A percentile compares a stretch with the other conserved stretches of the same genome.
Evolutionary conservation across 2,113 vertebrate species (phyloP).

Genomic region (Neopipo cinnamomea): DNA sequence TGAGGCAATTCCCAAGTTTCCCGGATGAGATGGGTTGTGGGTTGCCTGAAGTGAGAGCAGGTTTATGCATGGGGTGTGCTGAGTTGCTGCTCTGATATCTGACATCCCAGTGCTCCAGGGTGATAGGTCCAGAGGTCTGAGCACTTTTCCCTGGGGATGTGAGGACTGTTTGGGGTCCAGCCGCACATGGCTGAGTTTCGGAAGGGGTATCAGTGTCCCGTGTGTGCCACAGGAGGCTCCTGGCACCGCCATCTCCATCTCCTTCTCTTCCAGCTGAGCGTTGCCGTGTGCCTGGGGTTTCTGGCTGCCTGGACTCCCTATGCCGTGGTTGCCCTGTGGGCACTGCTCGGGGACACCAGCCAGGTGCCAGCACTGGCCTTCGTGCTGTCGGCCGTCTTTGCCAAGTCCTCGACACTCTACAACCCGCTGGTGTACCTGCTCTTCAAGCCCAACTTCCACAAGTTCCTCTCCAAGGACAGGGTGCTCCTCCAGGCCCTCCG

Average conservation of each 20-base stretch:
- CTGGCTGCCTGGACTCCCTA: conserved; percentile 86
- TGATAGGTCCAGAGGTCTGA: rapidly evolving
- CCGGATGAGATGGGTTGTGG: not conserved
- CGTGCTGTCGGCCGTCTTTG: conserved; percentile 77
- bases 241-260: rapidly evolving
- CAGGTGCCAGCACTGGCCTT: conserved; percentile 78
- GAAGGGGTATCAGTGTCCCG: rapidly evolving
- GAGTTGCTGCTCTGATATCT: not conserved
- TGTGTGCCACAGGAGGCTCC: rapidly evolving
- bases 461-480: conserved; percentile 58
- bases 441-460: conserved; percentile 84
- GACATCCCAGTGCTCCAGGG: too few species aligned
- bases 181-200: not conserved
- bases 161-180: not conserved
- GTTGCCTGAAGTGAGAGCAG: rapidly evolving
- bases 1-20: rapidly evolving
- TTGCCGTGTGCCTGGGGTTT: conserved; percentile 83
- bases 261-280: conserved; percentile 72
- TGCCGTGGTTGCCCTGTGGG: conserved; percentile 79
- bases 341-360: conserved; percentile 68
- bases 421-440: conserved; percentile 81
- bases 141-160: not conserved
- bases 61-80: rapidly evolving
- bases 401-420: conserved; percentile 85
- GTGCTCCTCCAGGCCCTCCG: conserved; percentile 15